Percentiles rank a stretch among this genome's conserved stretches.
These are phyloP conservation scores for Heliconius charithonia DNA, from an alignment of 2,888 invertebrate genomes.

Conservation along the genomic window DNA sequence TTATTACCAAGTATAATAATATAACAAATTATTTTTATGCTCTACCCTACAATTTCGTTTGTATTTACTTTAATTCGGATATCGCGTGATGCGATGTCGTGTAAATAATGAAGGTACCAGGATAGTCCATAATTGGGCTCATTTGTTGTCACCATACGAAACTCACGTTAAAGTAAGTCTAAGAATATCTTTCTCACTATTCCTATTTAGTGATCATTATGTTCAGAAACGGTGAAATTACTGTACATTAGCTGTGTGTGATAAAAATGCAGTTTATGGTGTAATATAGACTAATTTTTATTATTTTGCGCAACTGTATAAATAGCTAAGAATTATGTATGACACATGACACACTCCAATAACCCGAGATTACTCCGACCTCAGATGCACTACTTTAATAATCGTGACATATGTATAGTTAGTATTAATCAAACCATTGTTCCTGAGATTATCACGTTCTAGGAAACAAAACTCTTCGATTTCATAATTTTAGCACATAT, in stretches of 20 bases:
- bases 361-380: too few species aligned
- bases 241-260: not conserved
- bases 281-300: not conserved
- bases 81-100: constrained; percentile 59
- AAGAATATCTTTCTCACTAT: constrained; percentile 16
- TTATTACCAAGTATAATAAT: constrained; percentile 23
- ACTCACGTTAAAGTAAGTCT: constrained; percentile 19
- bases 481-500: too few species aligned
- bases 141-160: constrained; percentile 51
- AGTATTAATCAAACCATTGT: too few species aligned
- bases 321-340: not conserved
- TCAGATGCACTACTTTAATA: too few species aligned
- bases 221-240: constrained; percentile 9
- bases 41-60: constrained; percentile 55
- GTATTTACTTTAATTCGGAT: constrained; percentile 61
- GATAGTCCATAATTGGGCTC: constrained; percentile 52
- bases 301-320: not conserved
- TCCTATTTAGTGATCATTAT: constrained; percentile 19
- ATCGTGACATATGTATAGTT: too few species aligned
- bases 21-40: constrained; percentile 40
- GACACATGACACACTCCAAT: too few species aligned
- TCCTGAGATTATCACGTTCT: too few species aligned
- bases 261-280: not conserved
- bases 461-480: too few species aligned
- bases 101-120: constrained; percentile 51